Evolutionary conservation across 2,888 invertebrate genomes (phyloP), one percentile per base, ranked within the genome.

Genomic region (Rutpela maculata): DNA sequence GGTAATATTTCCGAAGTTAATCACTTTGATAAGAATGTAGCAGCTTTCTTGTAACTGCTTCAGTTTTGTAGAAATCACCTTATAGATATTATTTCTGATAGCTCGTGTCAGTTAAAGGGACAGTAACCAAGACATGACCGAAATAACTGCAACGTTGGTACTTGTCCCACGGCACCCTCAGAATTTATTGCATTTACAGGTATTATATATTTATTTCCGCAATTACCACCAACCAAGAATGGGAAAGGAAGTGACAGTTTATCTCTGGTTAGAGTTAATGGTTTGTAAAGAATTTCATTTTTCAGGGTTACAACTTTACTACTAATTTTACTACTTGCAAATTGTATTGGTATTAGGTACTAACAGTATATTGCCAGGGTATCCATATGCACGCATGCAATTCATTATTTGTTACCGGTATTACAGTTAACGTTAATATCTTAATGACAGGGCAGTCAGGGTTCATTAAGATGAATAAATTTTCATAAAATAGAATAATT

Each of bases 301-400:
- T 57, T 69, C 69, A 69, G 59, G 69, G 69, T 69, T 69, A 69
- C 31, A 69, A 31, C 59, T 68, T 69, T 69, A 69, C 69, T 69
- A 56, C 31, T 69, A 56, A 59, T 69, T 69, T 69, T 69, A 69
- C 69, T 56, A 56, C 69, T 31, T 59, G 56, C 31, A 56, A 63
- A 63, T 62, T 63, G 18, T 63, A 31, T 38, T 63, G 63, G 63
- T 38, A 38, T 38, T 35, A 63, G 65, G 43, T n/a, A 65, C 38
- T 18, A 19, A 22, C 15, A 12, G 65, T 65, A 65, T 18, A 19
- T 65, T 65, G 12, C 65, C 65, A 38, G 43, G 15, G 43, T 38
- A 38, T 65, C 22, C 43, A 31, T 43, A 43, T 65, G 43, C 43
- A 65, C 43, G 43, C 10, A 38, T 43, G 15, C 43, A 6, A 65